Percentiles rank a stretch among this genome's conserved stretches.
These are phyloP conservation scores for Tachycineta bicolor DNA, from an alignment of 2,113 vertebrate species.

Conservation along the genomic window DNA sequence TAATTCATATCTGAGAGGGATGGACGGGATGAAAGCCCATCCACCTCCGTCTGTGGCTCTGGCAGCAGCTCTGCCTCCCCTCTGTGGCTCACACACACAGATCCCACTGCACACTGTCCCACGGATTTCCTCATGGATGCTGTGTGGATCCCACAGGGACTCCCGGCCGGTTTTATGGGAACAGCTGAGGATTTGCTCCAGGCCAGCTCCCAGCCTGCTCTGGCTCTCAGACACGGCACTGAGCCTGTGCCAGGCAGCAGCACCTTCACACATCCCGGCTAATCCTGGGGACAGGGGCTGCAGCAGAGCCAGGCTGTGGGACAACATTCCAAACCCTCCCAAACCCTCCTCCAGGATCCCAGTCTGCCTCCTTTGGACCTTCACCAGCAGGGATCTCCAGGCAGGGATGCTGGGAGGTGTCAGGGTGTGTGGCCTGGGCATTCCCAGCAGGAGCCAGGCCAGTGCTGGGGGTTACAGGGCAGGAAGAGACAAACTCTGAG, in stretches of 20 bases:
- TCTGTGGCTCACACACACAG: not conserved
- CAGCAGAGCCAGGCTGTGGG: not conserved
- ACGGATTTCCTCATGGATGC: rapidly evolving
- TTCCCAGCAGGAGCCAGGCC: not conserved
- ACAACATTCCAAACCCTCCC: not conserved
- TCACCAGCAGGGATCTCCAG: not conserved
- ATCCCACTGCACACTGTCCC: not conserved
- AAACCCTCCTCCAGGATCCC: not conserved
- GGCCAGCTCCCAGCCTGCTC: not conserved
- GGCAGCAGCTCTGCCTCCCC: not conserved
- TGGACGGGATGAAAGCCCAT: not conserved
- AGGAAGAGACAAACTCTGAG: not conserved
- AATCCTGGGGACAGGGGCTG: rapidly evolving
- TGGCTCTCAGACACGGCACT: not conserved
- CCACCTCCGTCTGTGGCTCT: rapidly evolving
- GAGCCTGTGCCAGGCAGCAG: not conserved
- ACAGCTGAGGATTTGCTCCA: not conserved
- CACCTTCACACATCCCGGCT: rapidly evolving
- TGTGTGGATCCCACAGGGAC: rapidly evolving
- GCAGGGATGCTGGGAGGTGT: not conserved
- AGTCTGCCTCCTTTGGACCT: not conserved
- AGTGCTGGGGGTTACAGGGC: not conserved
- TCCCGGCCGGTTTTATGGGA: not conserved
- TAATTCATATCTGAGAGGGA: not conserved
- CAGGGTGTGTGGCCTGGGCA: not conserved